Conservation (phyloP, 2,797 vertebrate genomes). For the Sorex maritimensis region DNA sequence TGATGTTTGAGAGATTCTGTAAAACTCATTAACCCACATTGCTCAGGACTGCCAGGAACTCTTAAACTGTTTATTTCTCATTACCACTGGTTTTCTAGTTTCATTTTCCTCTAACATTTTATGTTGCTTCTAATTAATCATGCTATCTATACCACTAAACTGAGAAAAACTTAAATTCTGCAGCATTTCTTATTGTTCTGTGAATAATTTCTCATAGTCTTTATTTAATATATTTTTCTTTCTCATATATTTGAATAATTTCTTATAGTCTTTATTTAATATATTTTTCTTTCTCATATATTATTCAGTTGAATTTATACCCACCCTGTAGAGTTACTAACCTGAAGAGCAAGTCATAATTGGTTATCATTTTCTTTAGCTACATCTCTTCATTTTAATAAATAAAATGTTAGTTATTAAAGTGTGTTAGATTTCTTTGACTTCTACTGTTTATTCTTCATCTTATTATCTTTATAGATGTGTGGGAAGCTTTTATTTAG, state of each 20-base stretch:
- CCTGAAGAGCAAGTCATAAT: background rate
- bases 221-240: constrained; percentile 12
- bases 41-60: background rate
- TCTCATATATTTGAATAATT: background rate
- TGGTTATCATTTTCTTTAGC: background rate
- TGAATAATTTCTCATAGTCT: background rate
- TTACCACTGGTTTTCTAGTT: constrained; percentile 5
- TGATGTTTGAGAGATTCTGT: background rate
- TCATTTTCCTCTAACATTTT: background rate
- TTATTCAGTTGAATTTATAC: background rate
- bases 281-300: background rate
- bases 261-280: background rate
- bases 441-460: background rate
- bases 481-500: too few species aligned
- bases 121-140: background rate
- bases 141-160: background rate
- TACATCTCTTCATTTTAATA: background rate
- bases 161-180: background rate
- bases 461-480: background rate
- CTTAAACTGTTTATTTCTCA: constrained; percentile 12
- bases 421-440: background rate
- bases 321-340: background rate
- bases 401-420: background rate
- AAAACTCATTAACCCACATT: constrained; percentile 9
- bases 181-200: constrained; percentile 28